Conservation (phyloP, 2,113 vertebrate genomes). For the Puffinus mauretanicus region DNA sequence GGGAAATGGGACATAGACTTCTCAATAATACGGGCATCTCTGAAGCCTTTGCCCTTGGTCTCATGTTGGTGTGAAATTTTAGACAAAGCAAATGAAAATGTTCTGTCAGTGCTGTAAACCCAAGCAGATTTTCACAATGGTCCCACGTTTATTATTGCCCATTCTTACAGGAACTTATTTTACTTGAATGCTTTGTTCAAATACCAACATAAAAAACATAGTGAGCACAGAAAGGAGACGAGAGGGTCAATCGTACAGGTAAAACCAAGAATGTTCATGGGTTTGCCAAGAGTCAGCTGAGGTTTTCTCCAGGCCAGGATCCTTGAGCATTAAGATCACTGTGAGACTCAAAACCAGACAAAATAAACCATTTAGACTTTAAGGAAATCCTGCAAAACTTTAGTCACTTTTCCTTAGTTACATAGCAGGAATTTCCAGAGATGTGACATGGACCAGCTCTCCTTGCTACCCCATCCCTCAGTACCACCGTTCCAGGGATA, state of each 20-base stretch:
- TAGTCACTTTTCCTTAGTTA: neutral
- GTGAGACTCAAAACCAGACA: neutral
- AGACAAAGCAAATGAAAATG: neutral
- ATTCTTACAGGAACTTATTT: neutral
- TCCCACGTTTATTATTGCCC: neutral
- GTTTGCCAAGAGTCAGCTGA: neutral
- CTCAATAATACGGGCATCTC: neutral
- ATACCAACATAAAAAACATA: neutral
- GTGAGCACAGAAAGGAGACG: neutral
- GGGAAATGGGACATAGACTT: neutral
- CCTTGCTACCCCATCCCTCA: neutral
- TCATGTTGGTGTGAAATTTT: neutral
- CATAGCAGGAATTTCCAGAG: neutral
- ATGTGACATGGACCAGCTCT: neutral
- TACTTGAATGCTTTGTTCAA: neutral
- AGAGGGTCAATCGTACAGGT: rapidly evolving
- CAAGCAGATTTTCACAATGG: neutral
- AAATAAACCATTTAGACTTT: neutral
- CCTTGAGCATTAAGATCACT: neutral
- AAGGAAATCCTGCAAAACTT: neutral
- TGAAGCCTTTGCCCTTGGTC: neutral
- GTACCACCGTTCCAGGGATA: rapidly evolving
- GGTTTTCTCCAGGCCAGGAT: neutral
- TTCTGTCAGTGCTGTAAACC: neutral
- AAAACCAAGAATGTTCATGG: neutral